Base-by-base conservation (phyloP, 2,797 vertebrate genomes). In the Scarus forsteni region DNA sequence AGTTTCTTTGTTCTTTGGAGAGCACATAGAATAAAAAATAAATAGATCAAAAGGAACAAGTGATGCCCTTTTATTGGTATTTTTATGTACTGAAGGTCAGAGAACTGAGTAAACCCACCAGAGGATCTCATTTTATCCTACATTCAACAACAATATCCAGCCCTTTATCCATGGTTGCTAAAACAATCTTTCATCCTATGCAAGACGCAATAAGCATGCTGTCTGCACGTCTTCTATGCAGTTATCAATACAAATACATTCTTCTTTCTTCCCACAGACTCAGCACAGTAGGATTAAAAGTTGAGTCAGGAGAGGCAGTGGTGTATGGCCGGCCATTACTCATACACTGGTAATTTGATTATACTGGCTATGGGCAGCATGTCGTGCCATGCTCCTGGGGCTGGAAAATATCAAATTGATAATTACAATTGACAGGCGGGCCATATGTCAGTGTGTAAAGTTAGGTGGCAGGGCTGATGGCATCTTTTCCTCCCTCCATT, bases 321-420 rank as follows among this genome's bases (percentile, higher is more conserved):
- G 70, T 82, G 76, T 85, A 83, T 79, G 70, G 83, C 73, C 80
- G 85, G 79, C 60, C 82, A 85, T 94, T 92, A 91, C 85, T 90
- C 87, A 84, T 83, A 82, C 80, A 64, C 67, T 15, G 77, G 80
- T 86, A 92, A 94, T 92, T 93, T 91, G 78, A 93, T 93, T 91
- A 91, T 70, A 66, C 69, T 75, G 79, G 74, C 79, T 88, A 74
- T 66, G 70, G 81, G 71, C 72, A 81, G 72, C 82, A 88, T 90
- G 81, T 70, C 74, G 77, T 88, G 83, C 73, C 75, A 65, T 19
- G 60, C 73, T 83, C 74, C 66, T 43, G 72, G 59, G 79, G 64
- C 51, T 66, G 58, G 73, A 68, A 86, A 89, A 88, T 84, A 90
- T 92, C 87, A 90, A 85, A 90, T 91, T 87, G 88, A 91, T 90